phyloP scores from a whole-genome alignment of 1,140 invertebrate genomes.

The Hydropsyche tenuis region DNA sequence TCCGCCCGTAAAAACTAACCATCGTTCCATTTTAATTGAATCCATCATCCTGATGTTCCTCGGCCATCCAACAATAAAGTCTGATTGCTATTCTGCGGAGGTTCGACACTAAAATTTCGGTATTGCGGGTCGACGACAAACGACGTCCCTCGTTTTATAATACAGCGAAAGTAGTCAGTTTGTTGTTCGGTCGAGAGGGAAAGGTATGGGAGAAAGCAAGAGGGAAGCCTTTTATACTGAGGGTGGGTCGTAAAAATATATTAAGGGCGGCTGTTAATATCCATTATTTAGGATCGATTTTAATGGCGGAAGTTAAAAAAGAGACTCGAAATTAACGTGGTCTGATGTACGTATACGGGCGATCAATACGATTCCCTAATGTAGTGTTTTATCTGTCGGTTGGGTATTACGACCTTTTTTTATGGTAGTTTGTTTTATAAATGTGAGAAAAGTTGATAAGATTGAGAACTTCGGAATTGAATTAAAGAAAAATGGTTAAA shows the following conservation, averaged over 20 bases:
- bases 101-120: conserved; percentile 23
- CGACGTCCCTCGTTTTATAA: conserved; percentile 21
- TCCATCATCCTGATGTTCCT: background rate
- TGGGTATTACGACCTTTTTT: too few species aligned
- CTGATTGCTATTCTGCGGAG: conserved; percentile 12
- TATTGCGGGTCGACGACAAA: background rate
- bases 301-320: background rate
- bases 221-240: background rate
- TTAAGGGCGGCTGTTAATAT: conserved; percentile 19
- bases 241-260: conserved; percentile 2
- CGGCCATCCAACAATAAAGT: conserved; percentile 7
- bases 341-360: background rate
- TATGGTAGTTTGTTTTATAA: too few species aligned
- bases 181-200: background rate
- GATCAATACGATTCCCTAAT: too few species aligned
- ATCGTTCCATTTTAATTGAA: conserved; percentile 3
- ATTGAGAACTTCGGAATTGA: too few species aligned
- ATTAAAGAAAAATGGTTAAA: too few species aligned
- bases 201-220: background rate
- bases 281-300: conserved; percentile 23
- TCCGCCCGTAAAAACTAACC: too few species aligned
- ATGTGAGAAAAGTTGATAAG: too few species aligned
- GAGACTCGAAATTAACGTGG: conserved; percentile 3
- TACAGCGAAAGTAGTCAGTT: background rate
- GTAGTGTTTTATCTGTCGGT: too few species aligned